A percentile compares a stretch with the other conserved stretches of the same genome.
Evolutionary conservation across 2,888 invertebrate species (phyloP).

Genomic region (Anagyrus pseudococci): DNA sequence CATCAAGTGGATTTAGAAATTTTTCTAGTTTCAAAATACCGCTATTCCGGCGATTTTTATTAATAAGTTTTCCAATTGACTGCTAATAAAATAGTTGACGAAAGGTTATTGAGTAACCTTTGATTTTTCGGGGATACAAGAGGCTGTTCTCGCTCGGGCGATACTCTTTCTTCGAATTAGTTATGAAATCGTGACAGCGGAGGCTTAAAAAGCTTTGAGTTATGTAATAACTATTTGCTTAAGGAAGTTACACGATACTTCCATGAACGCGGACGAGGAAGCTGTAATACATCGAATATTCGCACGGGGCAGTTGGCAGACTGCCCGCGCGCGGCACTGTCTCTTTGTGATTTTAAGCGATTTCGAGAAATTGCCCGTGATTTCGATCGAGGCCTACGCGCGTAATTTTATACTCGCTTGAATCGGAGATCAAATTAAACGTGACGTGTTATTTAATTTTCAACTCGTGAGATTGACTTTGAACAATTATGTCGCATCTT

Average conservation of each 20-base stretch:
- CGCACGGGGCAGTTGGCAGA: neutral
- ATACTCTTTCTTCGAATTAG: neutral
- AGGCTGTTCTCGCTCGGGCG: no score
- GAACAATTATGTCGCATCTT: neutral
- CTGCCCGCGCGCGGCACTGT: neutral
- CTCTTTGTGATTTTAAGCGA: neutral
- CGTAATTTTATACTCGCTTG: no score
- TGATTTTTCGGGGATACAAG: no score
- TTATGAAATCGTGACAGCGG: neutral
- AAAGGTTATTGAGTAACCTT: no score
- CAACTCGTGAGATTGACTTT: no score
- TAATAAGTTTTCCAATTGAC: neutral
- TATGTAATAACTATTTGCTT: neutral
- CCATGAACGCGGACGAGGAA: neutral
- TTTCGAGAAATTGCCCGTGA: neutral
- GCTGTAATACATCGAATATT: neutral
- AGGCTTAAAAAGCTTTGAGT: neutral
- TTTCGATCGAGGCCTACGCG: no score
- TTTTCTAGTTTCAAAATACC: no score
- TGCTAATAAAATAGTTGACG: neutral
- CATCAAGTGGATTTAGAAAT: no score
- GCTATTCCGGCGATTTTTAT: no score
- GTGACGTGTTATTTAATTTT: neutral
- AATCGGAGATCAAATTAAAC: neutral
- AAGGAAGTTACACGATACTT: neutral